Conservation (phyloP, 2,888 invertebrate genomes). For the Sipunculus nudus region DNA sequence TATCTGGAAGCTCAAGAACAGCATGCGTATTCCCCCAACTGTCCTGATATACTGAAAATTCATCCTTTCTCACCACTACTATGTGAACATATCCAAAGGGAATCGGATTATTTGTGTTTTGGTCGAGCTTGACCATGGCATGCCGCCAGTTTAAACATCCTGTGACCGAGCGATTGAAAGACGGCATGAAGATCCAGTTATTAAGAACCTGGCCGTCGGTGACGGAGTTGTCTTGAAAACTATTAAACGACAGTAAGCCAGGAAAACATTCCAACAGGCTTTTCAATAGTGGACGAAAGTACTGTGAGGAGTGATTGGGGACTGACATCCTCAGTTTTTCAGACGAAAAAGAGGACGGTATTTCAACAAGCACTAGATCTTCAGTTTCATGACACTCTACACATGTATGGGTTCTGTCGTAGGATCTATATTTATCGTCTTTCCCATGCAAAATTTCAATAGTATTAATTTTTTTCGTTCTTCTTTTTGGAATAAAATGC, state of each 20-base stretch:
- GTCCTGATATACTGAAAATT: conserved; percentile 4
- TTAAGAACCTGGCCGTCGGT: background rate
- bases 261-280: background rate
- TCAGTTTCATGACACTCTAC: too few relatives aligned
- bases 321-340: too few relatives aligned
- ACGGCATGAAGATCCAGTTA: conserved; percentile 15
- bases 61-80: conserved; percentile 15
- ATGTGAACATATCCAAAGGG: conserved; percentile 5
- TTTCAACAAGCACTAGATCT: too few relatives aligned
- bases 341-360: too few relatives aligned
- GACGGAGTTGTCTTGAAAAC: background rate
- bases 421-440: too few relatives aligned
- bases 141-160: conserved; percentile 6
- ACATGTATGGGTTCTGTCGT: too few relatives aligned
- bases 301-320: too few relatives aligned
- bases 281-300: too few relatives aligned
- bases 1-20: conserved; percentile 7
- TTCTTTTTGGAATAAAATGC: too few relatives aligned
- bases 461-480: too few relatives aligned
- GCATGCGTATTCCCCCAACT: conserved; percentile 12
- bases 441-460: too few relatives aligned
- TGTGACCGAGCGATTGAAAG: background rate
- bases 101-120: too few relatives aligned
- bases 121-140: background rate
- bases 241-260: background rate